Percentiles rank a stretch among this genome's conserved stretches.
These are phyloP conservation scores for Sebastes fasciatus DNA, from an alignment of 2,113 vertebrate species.

Conservation along the genomic window DNA sequence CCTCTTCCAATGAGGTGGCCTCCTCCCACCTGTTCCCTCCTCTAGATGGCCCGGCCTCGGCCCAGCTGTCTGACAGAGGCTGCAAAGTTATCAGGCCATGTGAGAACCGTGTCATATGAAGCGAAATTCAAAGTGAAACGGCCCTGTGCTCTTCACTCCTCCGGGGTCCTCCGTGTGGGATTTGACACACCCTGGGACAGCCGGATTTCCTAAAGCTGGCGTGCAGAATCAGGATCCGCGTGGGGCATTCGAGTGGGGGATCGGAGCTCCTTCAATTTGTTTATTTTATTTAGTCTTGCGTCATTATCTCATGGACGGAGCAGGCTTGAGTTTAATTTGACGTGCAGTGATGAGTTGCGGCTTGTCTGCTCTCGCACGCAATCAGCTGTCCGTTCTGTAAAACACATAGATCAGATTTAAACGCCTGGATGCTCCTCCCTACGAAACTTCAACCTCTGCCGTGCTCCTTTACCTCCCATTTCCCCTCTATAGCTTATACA, in stretches of 20 bases:
- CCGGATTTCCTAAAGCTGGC: conserved; percentile 75
- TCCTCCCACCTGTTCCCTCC: conserved; percentile 78
- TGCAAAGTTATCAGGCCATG: conserved; percentile 79
- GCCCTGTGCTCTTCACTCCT: conserved; percentile 49
- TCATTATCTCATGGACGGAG: conserved; percentile 66
- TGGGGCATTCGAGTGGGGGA: conserved; percentile 33
- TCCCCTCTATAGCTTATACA: conserved; percentile 20
- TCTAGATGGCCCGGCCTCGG: conserved; percentile 37
- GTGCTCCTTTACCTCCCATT: conserved; percentile 1
- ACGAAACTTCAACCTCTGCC: conserved; percentile 14
- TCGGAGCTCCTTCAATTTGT: conserved; percentile 65
- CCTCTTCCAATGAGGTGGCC: conserved; percentile 47
- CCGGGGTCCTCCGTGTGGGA: conserved; percentile 51
- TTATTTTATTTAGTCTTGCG: conserved; percentile 78
- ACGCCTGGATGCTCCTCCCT: background rate
- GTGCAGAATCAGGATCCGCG: conserved; percentile 69
- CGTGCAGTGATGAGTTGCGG: conserved; percentile 44
- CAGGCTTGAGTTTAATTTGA: conserved; percentile 60
- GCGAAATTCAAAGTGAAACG: conserved; percentile 70
- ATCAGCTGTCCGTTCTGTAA: conserved; percentile 60
- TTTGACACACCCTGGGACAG: conserved; percentile 71
- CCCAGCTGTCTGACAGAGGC: conserved; percentile 78
- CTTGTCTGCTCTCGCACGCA: conserved; percentile 58
- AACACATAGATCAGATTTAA: conserved; percentile 27
- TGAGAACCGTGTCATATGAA: conserved; percentile 82